A percentile compares a stretch with the other conserved stretches of the same genome.
These are phyloP conservation scores for Rhea americana DNA, from an alignment of 2,113 vertebrate species.

Conservation along the genomic window DNA sequence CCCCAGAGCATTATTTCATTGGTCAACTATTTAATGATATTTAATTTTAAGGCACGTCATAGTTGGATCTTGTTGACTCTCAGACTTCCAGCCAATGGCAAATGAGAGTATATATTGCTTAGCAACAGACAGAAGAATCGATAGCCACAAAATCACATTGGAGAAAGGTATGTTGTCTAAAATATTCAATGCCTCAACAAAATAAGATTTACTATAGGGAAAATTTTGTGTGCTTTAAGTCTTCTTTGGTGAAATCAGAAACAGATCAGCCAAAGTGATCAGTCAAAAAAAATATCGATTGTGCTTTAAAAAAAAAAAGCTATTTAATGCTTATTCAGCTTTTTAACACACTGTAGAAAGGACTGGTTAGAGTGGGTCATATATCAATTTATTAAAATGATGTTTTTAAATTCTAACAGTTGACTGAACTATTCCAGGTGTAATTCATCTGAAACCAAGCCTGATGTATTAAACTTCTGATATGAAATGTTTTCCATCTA, in stretches of 20 bases:
- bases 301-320: not conserved
- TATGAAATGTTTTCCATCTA: constrained; percentile 37
- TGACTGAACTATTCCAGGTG: constrained; percentile 61
- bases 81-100: not conserved
- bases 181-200: not conserved
- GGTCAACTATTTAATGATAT: not conserved
- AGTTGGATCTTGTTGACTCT: not conserved
- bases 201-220: not conserved
- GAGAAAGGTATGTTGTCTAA: not conserved
- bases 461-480: constrained; percentile 57
- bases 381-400: constrained; percentile 57
- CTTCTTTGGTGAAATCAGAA: not conserved
- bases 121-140: not conserved
- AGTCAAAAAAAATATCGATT: not conserved
- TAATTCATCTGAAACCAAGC: constrained; percentile 54
- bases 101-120: not conserved
- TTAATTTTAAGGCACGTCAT: not conserved
- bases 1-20: not conserved
- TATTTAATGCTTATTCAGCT: not conserved
- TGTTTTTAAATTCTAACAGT: constrained; percentile 26
- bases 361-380: constrained; percentile 2
- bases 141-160: not conserved
- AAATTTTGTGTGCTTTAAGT: not conserved
- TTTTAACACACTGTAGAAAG: constrained; percentile 16
- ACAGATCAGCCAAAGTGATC: not conserved